Evolutionary conservation across 92 coral and sea anemone species (phyloP).

Genomic region (Parazoanthus atlanticus): DNA sequence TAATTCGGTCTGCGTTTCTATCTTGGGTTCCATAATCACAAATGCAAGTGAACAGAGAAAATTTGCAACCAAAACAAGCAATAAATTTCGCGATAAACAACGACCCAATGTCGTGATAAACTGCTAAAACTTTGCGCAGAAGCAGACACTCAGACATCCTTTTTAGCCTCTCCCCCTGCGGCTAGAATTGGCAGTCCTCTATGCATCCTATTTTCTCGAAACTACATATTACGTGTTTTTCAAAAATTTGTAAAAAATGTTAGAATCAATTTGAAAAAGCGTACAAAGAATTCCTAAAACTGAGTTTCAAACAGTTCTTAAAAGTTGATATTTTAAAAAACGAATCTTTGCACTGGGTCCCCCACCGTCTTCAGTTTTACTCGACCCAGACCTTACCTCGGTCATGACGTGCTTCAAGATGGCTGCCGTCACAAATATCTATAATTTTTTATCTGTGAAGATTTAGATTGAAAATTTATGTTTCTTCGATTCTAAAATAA

Average conservation of each 20-base stretch:
- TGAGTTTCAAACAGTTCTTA: not conserved
- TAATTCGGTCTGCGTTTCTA: not conserved
- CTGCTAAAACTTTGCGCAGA: conserved; percentile 31
- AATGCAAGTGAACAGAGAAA: not conserved
- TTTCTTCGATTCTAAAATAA: not conserved
- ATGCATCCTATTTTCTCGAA: not conserved
- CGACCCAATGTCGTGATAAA: not conserved
- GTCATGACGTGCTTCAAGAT: conserved; percentile 1
- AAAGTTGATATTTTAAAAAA: not conserved
- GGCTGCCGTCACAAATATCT: conserved; percentile 12
- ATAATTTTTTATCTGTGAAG: not conserved
- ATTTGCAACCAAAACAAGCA: not conserved
- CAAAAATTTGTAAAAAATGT: not conserved
- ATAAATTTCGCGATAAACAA: not conserved
- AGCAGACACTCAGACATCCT: not conserved
- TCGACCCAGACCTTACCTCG: conserved; percentile 11
- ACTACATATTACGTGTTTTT: not conserved
- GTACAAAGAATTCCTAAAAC: not conserved
- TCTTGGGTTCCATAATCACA: conserved; percentile 33
- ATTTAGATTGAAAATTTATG: not conserved
- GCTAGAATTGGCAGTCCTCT: not conserved
- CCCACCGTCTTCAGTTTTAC: not conserved
- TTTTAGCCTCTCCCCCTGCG: not conserved
- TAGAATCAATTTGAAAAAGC: too few relatives aligned
- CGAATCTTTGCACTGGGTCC: not conserved